Base-by-base conservation (phyloP, 2,888 invertebrate genomes). In the Coleophora flavipennella region DNA sequence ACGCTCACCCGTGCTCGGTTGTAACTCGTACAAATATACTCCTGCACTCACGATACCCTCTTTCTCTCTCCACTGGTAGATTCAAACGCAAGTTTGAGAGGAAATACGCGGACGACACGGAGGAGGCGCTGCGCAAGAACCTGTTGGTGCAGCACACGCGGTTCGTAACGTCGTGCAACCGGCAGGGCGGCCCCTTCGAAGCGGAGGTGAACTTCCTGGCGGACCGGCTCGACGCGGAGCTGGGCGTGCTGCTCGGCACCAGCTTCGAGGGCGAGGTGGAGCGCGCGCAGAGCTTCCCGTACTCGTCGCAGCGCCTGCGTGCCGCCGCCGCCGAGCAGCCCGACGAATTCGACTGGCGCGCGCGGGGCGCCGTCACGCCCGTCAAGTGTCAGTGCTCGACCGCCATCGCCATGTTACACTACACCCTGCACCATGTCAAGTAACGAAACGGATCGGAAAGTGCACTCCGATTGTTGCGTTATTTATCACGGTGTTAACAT, bases 51-150 rank as follows among this genome's bases (percentile, higher is more conserved):
- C 20, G 6, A 4, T 20, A 20, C 20, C 20, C 20, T 6, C 20
- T 20, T 20, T 4, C 20, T 20, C 20, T n/a, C n/a, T n/a, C n/a
- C n/a, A 6, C 20, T 3, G 27, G 8, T 61, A 77, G 78, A 13
- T 80, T 62, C 50, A 62, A 66, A 40, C 9, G 20, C 7, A 46
- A 57, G 31, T 67, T 58, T 54, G 40, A 48, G 1, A 67, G 80
- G 1, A 47, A 48, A 3, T 83, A 78, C 57, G 38, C 44, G 8
- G 71, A 79, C 48, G 52, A 57, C 20, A 37, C 50, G 0, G 81
- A 83, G 47, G 71, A 70, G 44, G 71, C 79, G 8, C 55, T 80
- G 28, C 71, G 81, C 35, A 77, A 72, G 55, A 71, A 64, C 43
- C 33, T 75, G 8, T 39, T 78, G 29, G 55, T 71, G 36, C 74